A percentile compares a stretch with the other conserved stretches of the same genome.
Evolutionary conservation across 2,113 vertebrate species (phyloP).

Genomic region (Synchiropus splendidus): DNA sequence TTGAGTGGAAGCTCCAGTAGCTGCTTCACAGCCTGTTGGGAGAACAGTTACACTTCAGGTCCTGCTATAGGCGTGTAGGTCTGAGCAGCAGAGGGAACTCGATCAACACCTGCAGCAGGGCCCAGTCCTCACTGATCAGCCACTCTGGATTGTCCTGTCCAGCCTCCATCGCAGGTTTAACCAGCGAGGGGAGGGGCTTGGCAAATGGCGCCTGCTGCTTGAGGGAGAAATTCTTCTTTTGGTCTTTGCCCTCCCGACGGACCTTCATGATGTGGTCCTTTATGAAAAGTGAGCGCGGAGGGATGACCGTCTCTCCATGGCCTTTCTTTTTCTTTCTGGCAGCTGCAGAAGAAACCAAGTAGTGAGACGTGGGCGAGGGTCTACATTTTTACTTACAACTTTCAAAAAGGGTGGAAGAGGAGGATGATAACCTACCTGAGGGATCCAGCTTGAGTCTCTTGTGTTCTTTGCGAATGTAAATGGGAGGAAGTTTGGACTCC

Average conservation of each 20-base stretch:
- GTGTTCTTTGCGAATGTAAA: conserved; percentile 84
- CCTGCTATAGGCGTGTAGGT: background rate
- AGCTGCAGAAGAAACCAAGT: conserved; percentile 51
- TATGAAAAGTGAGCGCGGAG: conserved; percentile 87
- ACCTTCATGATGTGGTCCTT: conserved; percentile 83
- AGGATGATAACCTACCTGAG: conserved; percentile 57
- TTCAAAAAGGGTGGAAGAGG: too few relatives aligned
- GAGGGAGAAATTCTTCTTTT: conserved; percentile 86
- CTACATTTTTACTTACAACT: too few relatives aligned
- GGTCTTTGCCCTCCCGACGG: conserved; percentile 82
- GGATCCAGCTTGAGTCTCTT: conserved; percentile 85
- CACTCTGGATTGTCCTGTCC: conserved; percentile 88
- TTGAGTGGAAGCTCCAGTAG: conserved; percentile 86
- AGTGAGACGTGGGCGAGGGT: background rate
- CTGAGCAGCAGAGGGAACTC: background rate
- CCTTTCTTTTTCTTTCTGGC: conserved; percentile 89
- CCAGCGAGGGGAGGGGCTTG: conserved; percentile 81
- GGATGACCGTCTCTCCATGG: conserved; percentile 82
- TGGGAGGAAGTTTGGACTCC: conserved; percentile 81
- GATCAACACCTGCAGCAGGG: conserved; percentile 77
- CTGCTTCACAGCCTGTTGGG: conserved; percentile 80
- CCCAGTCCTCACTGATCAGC: conserved; percentile 93
- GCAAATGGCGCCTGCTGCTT: conserved; percentile 87
- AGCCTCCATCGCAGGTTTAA: conserved; percentile 78
- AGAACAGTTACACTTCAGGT: background rate